These are phyloP conservation scores for Porites evermanni DNA, from an alignment of 92 coral and sea anemone genomes.

Conservation along the genomic window DNA sequence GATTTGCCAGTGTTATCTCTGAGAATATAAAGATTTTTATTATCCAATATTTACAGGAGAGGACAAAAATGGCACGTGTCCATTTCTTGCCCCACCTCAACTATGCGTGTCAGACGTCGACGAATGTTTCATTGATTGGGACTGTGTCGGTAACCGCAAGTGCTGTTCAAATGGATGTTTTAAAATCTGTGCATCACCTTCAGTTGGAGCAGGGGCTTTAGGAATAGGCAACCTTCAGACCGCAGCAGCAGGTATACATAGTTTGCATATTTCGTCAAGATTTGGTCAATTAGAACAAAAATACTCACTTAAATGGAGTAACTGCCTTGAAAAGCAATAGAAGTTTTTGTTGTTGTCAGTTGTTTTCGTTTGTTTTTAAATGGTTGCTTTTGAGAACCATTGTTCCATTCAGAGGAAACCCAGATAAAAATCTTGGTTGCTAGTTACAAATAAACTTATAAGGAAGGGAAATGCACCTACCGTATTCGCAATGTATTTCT, in stretches of 20 bases:
- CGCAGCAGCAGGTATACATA: constrained; percentile 18
- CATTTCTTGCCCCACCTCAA: constrained; percentile 54
- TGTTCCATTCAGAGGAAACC: too few relatives aligned
- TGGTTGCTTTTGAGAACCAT: too few relatives aligned
- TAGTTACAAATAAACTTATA: too few relatives aligned
- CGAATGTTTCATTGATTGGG: constrained; percentile 63
- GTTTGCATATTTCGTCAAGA: background rate
- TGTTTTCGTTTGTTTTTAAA: too few relatives aligned
- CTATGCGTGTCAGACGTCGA: constrained; percentile 53
- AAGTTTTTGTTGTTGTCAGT: too few relatives aligned
- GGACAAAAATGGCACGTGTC: constrained; percentile 52
- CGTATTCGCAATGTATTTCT: too few relatives aligned
- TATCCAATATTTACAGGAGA: constrained; percentile 1
- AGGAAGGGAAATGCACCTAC: too few relatives aligned
- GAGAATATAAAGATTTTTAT: background rate
- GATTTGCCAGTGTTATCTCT: too few relatives aligned
- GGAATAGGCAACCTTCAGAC: background rate
- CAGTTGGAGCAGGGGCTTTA: background rate
- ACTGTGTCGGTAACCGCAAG: constrained; percentile 68
- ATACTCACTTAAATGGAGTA: too few relatives aligned
- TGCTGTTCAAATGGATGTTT: constrained; percentile 76
- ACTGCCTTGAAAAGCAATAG: too few relatives aligned
- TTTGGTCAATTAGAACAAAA: too few relatives aligned
- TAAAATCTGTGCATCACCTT: constrained; percentile 35
- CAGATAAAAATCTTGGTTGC: too few relatives aligned